phyloP scores from a whole-genome alignment of 2,797 vertebrate species.

The Columba guinea region DNA sequence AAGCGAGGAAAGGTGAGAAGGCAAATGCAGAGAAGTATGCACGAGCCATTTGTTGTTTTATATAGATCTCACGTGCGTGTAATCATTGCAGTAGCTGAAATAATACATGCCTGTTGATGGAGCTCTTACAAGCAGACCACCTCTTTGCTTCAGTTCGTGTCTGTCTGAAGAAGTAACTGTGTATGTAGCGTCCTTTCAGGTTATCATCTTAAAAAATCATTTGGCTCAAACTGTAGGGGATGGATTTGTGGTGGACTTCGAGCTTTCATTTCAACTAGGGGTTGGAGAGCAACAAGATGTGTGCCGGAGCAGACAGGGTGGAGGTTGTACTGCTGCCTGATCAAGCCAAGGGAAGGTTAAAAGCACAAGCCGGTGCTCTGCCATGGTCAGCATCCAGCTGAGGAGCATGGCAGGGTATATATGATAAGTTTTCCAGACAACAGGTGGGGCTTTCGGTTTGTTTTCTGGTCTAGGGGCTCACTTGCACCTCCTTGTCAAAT shows the following conservation, averaged over 20 bases:
- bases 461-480: background rate
- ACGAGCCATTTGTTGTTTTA: background rate
- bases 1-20: background rate
- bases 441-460: slow-evolving; percentile 2
- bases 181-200: background rate
- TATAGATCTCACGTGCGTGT: rapidly evolving
- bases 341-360: background rate
- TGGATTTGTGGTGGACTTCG: background rate
- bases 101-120: background rate
- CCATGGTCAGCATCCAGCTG: background rate
- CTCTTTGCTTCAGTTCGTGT: background rate
- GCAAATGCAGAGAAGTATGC: background rate
- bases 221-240: background rate
- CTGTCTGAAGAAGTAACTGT: background rate
- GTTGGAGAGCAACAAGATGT: background rate
- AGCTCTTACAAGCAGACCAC: background rate
- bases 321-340: background rate
- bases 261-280: background rate
- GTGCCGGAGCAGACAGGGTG: background rate
- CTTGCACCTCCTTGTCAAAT: slow-evolving; percentile 40
- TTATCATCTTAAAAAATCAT: background rate
- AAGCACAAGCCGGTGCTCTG: background rate
- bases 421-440: background rate
- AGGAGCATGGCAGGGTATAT: background rate
- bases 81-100: background rate